Evolutionary conservation across 2,888 invertebrate genomes (phyloP).

Genomic region (Uropetala carovei): DNA sequence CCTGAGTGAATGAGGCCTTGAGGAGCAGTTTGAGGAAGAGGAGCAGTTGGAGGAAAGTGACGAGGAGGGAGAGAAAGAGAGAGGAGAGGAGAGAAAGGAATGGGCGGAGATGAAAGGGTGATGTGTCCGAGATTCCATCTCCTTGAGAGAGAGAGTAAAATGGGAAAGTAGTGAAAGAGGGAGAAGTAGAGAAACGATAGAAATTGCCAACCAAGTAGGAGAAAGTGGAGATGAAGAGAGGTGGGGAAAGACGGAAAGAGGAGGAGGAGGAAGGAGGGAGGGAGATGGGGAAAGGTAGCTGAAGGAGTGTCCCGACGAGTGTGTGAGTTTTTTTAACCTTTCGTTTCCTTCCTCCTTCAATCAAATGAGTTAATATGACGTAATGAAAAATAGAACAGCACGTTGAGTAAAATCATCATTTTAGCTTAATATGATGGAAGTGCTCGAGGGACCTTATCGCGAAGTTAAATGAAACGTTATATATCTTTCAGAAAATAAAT

Average conservation of each 20-base stretch:
- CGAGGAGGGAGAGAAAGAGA: not conserved
- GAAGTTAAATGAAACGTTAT: no score
- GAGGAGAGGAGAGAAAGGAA: not conserved
- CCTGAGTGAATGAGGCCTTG: conserved; percentile 45
- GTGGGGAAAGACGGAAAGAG: not conserved
- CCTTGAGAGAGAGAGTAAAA: conserved; percentile 1
- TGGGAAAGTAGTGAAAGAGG: not conserved
- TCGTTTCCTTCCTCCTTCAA: no score
- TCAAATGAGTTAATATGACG: no score
- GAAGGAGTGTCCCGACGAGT: no score
- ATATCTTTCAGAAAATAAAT: no score
- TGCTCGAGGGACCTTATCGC: no score
- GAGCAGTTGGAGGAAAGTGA: conserved; percentile 13
- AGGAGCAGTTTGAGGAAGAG: conserved; percentile 40
- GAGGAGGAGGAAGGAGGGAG: not conserved
- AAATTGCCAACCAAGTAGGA: not conserved
- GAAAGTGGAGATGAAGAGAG: not conserved
- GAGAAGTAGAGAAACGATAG: not conserved
- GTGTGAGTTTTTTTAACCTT: no score
- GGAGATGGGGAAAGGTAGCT: not conserved
- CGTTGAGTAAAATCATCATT: no score
- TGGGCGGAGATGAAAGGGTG: not conserved
- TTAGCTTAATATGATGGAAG: no score
- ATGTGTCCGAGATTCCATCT: conserved; percentile 14
- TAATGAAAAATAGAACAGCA: no score